Evolutionary conservation across 2,113 vertebrate genomes (phyloP).

Genomic region (Myotis lucifugus): DNA sequence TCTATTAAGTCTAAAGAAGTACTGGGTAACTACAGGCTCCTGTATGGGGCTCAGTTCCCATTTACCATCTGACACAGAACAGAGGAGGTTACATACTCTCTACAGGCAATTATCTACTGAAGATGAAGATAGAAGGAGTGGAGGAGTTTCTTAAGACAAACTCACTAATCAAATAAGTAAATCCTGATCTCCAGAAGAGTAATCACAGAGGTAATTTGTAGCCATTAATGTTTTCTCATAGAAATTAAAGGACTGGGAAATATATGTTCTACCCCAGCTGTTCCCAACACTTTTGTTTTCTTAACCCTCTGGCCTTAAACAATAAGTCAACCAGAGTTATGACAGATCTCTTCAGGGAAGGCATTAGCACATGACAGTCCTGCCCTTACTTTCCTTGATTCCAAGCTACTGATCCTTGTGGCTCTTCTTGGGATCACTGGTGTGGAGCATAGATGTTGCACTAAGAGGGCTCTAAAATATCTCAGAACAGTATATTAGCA

Average conservation of each 20-base stretch:
- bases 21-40: not conserved
- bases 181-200: not conserved
- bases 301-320: not conserved
- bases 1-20: not conserved
- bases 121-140: not conserved
- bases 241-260: not conserved
- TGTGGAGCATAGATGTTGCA: not conserved
- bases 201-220: not conserved
- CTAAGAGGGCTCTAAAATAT: not conserved
- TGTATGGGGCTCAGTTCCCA: accelerated
- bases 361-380: not conserved
- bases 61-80: not conserved
- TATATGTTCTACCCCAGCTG: not conserved
- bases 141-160: not conserved
- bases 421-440: not conserved
- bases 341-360: not conserved
- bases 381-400: not conserved
- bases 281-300: not conserved
- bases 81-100: not conserved
- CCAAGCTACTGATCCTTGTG: not conserved
- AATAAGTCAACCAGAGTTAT: not conserved
- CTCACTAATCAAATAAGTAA: not conserved
- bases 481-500: not conserved
- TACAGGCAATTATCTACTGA: not conserved
- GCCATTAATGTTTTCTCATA: not conserved